phyloP scores from a whole-genome alignment of 1,140 invertebrate genomes.

The Eumeta japonica region DNA sequence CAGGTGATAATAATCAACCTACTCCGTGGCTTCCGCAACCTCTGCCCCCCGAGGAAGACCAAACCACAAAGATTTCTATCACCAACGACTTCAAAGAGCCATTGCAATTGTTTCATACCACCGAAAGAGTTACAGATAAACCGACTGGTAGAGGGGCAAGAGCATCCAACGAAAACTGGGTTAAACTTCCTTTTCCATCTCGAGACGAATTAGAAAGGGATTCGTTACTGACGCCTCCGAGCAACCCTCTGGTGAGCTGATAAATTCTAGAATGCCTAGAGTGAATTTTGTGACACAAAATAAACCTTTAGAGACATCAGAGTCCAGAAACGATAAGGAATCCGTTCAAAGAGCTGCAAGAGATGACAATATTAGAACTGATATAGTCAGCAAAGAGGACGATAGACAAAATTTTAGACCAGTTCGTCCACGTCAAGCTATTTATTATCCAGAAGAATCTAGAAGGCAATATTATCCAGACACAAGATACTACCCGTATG shows the following conservation, averaged over 20 bases:
- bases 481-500: slow-evolving; percentile 35
- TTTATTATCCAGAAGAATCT: slow-evolving; percentile 50
- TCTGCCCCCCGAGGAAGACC: slow-evolving; percentile 27
- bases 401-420: slow-evolving; percentile 39
- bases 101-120: slow-evolving; percentile 35
- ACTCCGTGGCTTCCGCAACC: slow-evolving; percentile 45
- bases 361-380: slow-evolving; percentile 48
- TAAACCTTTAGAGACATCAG: slow-evolving; percentile 48
- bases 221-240: slow-evolving; percentile 38
- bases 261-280: slow-evolving; percentile 51
- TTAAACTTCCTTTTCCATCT: slow-evolving; percentile 46
- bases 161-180: slow-evolving; percentile 54
- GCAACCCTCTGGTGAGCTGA: slow-evolving; percentile 44
- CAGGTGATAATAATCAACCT: slow-evolving; percentile 26
- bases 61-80: slow-evolving; percentile 38
- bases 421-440: slow-evolving; percentile 48
- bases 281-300: slow-evolving; percentile 56
- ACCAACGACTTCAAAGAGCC: slow-evolving; percentile 29
- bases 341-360: slow-evolving; percentile 39
- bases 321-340: slow-evolving; percentile 51
- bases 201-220: slow-evolving; percentile 29
- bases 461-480: slow-evolving; percentile 45
- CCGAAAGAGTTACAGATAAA: slow-evolving; percentile 46
- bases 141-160: slow-evolving; percentile 48
- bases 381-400: slow-evolving; percentile 48